Percentiles rank a stretch among this genome's conserved stretches.
Conservation (phyloP, 1,140 invertebrate genomes). For the Matsumurasca onukii region DNA sequence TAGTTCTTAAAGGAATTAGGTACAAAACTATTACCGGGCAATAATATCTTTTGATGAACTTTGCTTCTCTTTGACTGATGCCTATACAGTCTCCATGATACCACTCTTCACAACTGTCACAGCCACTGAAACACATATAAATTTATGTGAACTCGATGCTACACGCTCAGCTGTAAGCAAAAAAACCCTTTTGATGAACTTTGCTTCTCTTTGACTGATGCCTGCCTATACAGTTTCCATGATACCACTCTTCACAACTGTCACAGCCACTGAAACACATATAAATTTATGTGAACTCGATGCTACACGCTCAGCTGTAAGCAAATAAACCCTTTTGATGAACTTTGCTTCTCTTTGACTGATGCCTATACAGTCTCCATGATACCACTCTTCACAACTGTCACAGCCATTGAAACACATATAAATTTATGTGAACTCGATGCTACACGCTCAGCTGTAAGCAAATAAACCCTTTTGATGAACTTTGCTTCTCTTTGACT, state of each 20-base stretch:
- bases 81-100: conserved; percentile 98
- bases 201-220: conserved; percentile 90
- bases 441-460: no score
- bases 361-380: conserved; percentile 95
- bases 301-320: no score
- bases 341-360: conserved; percentile 89
- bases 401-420: no score
- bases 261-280: conserved; percentile 77
- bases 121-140: conserved; percentile 62
- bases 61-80: conserved; percentile 92
- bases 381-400: conserved; percentile 97
- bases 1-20: no score
- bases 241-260: conserved; percentile 98
- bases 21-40: conserved; percentile 72
- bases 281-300: no score
- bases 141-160: no score
- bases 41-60: conserved; percentile 81
- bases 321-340: no score
- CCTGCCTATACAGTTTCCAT: conserved; percentile 97
- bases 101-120: conserved; percentile 98
- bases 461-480: no score
- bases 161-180: no score
- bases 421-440: no score
- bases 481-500: conserved; percentile 89
- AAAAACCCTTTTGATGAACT: conserved; percentile 67